Conservation (phyloP, 2,888 invertebrate genomes). For the Arenicola marina region DNA sequence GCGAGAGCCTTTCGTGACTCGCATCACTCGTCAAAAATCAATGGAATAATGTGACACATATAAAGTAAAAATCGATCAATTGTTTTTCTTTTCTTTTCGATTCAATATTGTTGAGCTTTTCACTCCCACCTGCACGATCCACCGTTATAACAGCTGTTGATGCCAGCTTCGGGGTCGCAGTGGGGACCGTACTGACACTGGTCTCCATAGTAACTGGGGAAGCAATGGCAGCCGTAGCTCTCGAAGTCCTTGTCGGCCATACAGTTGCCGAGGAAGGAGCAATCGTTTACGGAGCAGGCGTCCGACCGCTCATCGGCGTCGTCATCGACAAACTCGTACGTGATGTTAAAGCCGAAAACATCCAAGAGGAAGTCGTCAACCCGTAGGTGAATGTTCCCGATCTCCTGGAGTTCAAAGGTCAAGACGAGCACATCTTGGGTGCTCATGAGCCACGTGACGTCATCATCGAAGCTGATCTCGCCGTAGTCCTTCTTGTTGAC, state of each 20-base stretch:
- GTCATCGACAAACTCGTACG: constrained; percentile 76
- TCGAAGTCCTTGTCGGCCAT: constrained; percentile 73
- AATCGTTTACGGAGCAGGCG: constrained; percentile 76
- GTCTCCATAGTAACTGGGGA: constrained; percentile 77
- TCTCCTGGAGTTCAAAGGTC: constrained; percentile 71
- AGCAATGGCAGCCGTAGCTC: constrained; percentile 79
- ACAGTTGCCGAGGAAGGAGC: constrained; percentile 85
- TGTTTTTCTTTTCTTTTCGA: no score
- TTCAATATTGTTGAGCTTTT: no score
- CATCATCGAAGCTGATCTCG: constrained; percentile 42
- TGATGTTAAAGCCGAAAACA: constrained; percentile 90
- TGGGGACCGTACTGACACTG: constrained; percentile 81
- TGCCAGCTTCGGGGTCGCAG: constrained; percentile 71
- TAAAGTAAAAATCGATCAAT: no score
- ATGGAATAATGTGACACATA: no score
- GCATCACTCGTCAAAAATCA: no score
- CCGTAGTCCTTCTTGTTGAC: constrained; percentile 43
- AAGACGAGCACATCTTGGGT: constrained; percentile 77
- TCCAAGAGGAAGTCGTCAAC: constrained; percentile 80
- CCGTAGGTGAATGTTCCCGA: constrained; percentile 73
- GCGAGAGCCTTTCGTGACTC: no score
- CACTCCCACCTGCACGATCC: constrained; percentile 80
- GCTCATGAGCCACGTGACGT: constrained; percentile 54
- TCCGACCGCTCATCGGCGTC: constrained; percentile 36
- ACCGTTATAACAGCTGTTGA: constrained; percentile 75